Evolutionary conservation across 2,797 vertebrate genomes (phyloP).

Genomic region (Chaetophractus vellerosus): DNA sequence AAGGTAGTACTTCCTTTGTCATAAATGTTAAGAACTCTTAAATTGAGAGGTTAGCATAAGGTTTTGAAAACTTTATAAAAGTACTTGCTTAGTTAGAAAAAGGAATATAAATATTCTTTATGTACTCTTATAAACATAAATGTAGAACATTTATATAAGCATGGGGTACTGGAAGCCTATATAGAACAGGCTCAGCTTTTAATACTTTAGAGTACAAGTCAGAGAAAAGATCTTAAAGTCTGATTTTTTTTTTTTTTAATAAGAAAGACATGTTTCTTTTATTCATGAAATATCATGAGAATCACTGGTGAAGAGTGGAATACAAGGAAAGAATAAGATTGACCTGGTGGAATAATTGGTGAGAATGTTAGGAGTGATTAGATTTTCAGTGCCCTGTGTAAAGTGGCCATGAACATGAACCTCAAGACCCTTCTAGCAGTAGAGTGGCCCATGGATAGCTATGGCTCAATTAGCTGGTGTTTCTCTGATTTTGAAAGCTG

Average conservation of each 20-base stretch:
- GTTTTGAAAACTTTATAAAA: slow-evolving; percentile 39
- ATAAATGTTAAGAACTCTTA: slow-evolving; percentile 47
- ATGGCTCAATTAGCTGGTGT: not conserved
- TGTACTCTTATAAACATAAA: not conserved
- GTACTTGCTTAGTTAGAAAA: slow-evolving; percentile 7
- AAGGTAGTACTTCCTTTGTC: slow-evolving; percentile 90
- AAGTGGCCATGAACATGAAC: not conserved
- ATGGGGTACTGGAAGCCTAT: not conserved
- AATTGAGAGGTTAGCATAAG: not conserved
- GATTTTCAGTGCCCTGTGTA: not conserved
- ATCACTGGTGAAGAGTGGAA: not conserved
- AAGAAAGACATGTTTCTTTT: not conserved
- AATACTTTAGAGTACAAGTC: slow-evolving; percentile 29
- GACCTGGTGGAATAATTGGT: not conserved
- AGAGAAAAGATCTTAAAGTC: slow-evolving; percentile 29
- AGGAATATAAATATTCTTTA: not conserved
- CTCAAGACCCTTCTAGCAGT: not conserved
- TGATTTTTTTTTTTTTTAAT: not conserved
- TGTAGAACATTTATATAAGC: not conserved
- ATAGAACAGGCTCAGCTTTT: slow-evolving; percentile 19
- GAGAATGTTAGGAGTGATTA: slow-evolving; percentile 3
- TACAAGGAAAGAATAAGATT: slow-evolving; percentile 19
- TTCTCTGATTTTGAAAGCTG: slow-evolving; percentile 34
- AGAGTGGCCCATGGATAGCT: not conserved
- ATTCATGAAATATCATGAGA: not conserved